A percentile compares a stretch with the other conserved stretches of the same genome.
These are phyloP conservation scores for Delia radicum DNA, from an alignment of 1,140 invertebrate genomes.

Conservation along the genomic window DNA sequence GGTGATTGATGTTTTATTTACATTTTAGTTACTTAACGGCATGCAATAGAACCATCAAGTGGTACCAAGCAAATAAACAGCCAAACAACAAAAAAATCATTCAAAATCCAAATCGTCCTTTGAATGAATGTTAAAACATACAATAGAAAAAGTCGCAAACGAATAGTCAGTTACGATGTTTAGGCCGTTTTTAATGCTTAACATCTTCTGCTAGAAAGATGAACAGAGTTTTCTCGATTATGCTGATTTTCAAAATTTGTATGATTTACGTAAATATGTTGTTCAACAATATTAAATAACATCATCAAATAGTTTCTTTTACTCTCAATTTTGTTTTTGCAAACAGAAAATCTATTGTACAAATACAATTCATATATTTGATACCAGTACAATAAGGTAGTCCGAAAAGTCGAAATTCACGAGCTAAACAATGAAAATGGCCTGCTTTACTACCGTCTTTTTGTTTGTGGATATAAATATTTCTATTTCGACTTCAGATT, in stretches of 20 bases:
- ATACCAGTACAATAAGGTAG: background rate
- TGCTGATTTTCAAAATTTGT: background rate
- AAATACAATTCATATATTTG: background rate
- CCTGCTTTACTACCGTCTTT: too few relatives aligned
- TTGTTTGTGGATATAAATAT: too few relatives aligned
- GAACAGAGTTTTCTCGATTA: background rate
- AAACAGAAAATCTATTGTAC: background rate
- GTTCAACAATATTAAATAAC: background rate
- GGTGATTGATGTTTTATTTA: constrained; percentile 23
- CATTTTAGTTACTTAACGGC: constrained; percentile 24
- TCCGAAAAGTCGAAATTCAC: too few relatives aligned
- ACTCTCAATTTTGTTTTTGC: background rate
- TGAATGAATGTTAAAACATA: too few relatives aligned
- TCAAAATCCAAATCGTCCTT: too few relatives aligned
- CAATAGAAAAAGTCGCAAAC: background rate
- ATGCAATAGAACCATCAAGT: constrained; percentile 11
- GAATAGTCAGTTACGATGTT: background rate
- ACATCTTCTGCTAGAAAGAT: background rate
- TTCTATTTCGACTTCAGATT: too few relatives aligned
- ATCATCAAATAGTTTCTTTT: background rate
- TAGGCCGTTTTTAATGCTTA: background rate
- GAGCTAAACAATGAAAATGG: too few relatives aligned
- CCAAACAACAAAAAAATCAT: too few relatives aligned
- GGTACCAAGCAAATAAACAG: background rate
- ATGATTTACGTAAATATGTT: background rate